Percentiles rank a stretch among this genome's conserved stretches.
Evolutionary conservation across 2,888 invertebrate species (phyloP).

Genomic region (Nephrotoma appendiculata): DNA sequence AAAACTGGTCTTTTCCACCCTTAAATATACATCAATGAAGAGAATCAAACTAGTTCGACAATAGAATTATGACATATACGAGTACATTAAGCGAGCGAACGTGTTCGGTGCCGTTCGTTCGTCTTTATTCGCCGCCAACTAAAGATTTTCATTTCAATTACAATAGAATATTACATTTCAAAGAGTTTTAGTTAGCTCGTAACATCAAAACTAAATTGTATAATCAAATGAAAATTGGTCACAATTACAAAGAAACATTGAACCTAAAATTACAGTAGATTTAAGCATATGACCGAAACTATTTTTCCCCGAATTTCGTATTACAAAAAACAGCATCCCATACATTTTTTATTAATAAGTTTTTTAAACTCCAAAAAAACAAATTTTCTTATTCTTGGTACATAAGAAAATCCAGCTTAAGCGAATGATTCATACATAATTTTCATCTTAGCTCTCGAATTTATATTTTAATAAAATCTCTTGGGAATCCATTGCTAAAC

Average conservation of each 20-base stretch:
- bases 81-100: no score
- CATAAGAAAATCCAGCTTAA: not conserved
- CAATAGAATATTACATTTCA: no score
- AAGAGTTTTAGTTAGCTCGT: no score
- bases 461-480: not conserved
- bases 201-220: no score
- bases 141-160: no score
- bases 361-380: not conserved
- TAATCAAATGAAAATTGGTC: not conserved
- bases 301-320: not conserved
- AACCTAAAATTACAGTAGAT: not conserved
- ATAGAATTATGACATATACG: no score
- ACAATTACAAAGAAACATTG: not conserved
- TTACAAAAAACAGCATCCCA: not conserved
- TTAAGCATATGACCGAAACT: not conserved
- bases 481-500: not conserved
- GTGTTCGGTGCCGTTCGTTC: no score
- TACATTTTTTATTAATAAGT: not conserved
- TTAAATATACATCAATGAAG: no score
- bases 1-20: no score
- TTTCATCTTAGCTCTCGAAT: not conserved
- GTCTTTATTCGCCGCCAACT: no score
- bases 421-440: not conserved
- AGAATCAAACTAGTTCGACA: no score
- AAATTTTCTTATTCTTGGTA: not conserved